phyloP scores from a whole-genome alignment of 1,140 invertebrate species.

The Trachelipus rathkii region DNA sequence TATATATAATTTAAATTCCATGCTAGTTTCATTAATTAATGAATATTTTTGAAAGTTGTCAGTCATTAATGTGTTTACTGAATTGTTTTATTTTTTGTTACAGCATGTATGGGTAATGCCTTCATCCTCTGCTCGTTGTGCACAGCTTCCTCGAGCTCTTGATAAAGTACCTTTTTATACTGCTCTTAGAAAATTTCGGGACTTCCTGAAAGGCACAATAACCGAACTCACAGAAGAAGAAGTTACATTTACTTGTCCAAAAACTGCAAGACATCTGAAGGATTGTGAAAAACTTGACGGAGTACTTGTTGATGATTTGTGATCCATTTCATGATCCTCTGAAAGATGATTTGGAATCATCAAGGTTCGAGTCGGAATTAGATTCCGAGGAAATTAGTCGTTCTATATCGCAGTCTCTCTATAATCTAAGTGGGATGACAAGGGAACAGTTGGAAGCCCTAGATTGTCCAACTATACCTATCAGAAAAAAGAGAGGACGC shows the following conservation, averaged over 20 bases:
- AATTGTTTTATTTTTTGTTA: conserved; percentile 29
- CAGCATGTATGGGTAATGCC: conserved; percentile 98
- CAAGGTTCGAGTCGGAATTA: background rate
- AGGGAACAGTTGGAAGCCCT: conserved; percentile 42
- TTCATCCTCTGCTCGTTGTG: conserved; percentile 90
- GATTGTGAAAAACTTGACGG: conserved; percentile 56
- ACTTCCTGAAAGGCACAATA: conserved; percentile 83
- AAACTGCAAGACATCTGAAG: conserved; percentile 46
- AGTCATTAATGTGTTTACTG: too few species aligned
- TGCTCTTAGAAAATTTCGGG: conserved; percentile 90
- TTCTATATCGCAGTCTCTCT: conserved; percentile 36
- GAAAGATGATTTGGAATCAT: background rate
- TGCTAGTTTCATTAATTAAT: too few species aligned
- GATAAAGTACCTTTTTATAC: conserved; percentile 97
- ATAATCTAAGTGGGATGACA: conserved; percentile 42
- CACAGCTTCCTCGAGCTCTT: conserved; percentile 85
- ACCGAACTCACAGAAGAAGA: conserved; percentile 82
- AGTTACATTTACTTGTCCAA: conserved; percentile 66
- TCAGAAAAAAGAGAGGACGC: conserved; percentile 48
- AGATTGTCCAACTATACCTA: conserved; percentile 43
- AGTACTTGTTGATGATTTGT: background rate
- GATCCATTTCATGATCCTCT: background rate
- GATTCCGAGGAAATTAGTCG: background rate
- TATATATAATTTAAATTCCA: too few species aligned
- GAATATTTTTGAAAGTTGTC: too few species aligned